Base-by-base conservation (phyloP, 2,797 vertebrate genomes). In the Thalassophryne amazonica region DNA sequence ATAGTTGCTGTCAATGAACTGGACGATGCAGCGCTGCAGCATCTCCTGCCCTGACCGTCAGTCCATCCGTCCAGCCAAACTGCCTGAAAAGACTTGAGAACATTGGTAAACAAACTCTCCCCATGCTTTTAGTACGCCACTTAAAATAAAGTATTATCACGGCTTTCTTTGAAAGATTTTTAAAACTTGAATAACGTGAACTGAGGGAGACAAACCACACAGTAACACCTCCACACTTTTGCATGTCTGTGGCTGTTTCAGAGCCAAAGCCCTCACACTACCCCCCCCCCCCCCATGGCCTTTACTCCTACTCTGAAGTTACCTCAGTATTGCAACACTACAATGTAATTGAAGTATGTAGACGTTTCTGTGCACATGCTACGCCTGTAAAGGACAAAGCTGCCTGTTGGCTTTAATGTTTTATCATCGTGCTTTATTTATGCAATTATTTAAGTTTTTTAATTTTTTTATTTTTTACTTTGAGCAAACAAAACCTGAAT, bases 1-100 rank as follows among this genome's bases (percentile, higher is more conserved):
- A 98, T 99, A 1, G 84, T 98, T 20, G 53, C 84, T 14, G 92
- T 93, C 62, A 98, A 99, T 0, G 88, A 94, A 56, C 88, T 99
- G 57, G 89, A 90, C 0, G 94, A 98, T 4, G 69, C 82, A 0
- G 80, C 93, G 52, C 89, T 98, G 66, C 78, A 90, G 23, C 80
- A 86, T 32, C 87, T 98, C 47, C 69, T 83, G 10, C 76, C 76
- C 17, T 84, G 56, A 80, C 7, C 3, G 1, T 5, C 21, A 6
- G 4, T 4, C 22, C 11, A 7, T 27, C 1, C 2, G 0, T 8
- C 15, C 11, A 0, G 11, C 13, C n/a, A n/a, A n/a, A 4, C 19
- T 34, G 12, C 14, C 45, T 7, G 36, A 37, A 32, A n/a, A 32
- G 15, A 6, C 40, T 2, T 30, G 32, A 51, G 33, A 28, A 35